These are phyloP conservation scores for Arbacia lixula DNA, from an alignment of 53 echinoderm and acorn worm species.

Conservation along the genomic window DNA sequence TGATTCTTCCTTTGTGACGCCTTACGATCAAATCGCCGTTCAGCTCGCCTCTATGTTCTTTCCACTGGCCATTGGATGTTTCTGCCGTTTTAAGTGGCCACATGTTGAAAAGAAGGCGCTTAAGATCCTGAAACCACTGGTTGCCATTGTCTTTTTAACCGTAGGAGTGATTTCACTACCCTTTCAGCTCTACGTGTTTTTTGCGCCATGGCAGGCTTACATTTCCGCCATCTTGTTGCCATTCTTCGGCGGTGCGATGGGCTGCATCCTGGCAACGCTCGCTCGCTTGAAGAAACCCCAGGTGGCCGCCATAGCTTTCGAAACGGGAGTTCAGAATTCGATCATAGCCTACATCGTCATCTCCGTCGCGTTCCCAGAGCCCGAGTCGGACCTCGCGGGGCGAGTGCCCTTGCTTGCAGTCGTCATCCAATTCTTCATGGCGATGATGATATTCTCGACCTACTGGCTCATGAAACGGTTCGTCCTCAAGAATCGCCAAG, in stretches of 20 bases:
- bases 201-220: constrained; percentile 17
- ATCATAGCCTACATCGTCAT: constrained; percentile 34
- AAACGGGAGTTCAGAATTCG: constrained; percentile 47
- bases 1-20: background rate
- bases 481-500: background rate
- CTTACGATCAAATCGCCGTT: constrained; percentile 27
- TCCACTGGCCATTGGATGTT: constrained; percentile 16
- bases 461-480: constrained; percentile 12
- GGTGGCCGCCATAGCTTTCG: constrained; percentile 16
- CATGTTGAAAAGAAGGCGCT: constrained; percentile 3
- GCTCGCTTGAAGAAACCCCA: background rate
- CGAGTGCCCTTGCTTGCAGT: constrained; percentile 6
- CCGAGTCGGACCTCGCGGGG: constrained; percentile 28
- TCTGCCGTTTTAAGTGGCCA: background rate
- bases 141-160: background rate
- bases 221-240: constrained; percentile 16
- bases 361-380: background rate
- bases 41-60: constrained; percentile 8
- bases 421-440: constrained; percentile 4
- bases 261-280: constrained; percentile 1
- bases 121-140: constrained; percentile 12
- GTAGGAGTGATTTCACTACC: background rate
- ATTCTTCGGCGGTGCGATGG: background rate
- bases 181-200: constrained; percentile 35
- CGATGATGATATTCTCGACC: background rate